A percentile compares a stretch with the other conserved stretches of the same genome.
Evolutionary conservation across 2,888 invertebrate genomes (phyloP).

Genomic region (Machimus rusticus): DNA sequence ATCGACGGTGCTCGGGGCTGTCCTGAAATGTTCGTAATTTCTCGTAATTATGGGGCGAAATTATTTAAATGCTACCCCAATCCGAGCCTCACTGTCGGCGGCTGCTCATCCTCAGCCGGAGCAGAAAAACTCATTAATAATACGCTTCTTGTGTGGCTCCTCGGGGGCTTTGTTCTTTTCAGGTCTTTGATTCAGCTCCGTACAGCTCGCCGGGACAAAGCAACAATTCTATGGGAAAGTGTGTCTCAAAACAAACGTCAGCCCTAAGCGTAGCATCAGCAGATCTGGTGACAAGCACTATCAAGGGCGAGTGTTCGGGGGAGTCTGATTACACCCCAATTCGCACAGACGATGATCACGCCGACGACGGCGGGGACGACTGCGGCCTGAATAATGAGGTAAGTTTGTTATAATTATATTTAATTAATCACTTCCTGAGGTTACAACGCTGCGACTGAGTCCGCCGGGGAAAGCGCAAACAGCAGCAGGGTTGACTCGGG

Average conservation of each 20-base stretch:
- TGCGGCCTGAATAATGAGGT: slow-evolving; percentile 51
- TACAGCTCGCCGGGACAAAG: slow-evolving; percentile 15
- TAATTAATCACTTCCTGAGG: slow-evolving; percentile 40
- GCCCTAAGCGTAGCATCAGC: slow-evolving; percentile 58
- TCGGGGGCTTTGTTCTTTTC: slow-evolving; percentile 28
- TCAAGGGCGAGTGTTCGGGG: slow-evolving; percentile 33
- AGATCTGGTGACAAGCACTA: slow-evolving; percentile 37
- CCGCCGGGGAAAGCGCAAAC: neutral
- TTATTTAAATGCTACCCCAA: slow-evolving; percentile 21
- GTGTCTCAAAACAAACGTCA: slow-evolving; percentile 61
- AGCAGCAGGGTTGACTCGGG: neutral
- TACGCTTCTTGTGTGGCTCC: slow-evolving; percentile 35
- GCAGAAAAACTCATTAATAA: slow-evolving; percentile 37
- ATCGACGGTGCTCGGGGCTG: neutral
- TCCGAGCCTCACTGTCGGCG: neutral
- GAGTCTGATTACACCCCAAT: slow-evolving; percentile 35
- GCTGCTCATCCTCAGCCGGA: neutral
- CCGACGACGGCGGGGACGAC: slow-evolving; percentile 42
- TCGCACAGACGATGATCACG: neutral
- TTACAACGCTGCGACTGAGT: neutral
- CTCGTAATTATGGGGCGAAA: slow-evolving; percentile 25
- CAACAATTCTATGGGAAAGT: slow-evolving; percentile 61
- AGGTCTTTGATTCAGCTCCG: slow-evolving; percentile 27
- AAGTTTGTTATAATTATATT: slow-evolving; percentile 48
- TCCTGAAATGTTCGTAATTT: slow-evolving; percentile 26